phyloP scores from a whole-genome alignment of 2,113 vertebrate genomes.

The Myxocyprinus asiaticus region DNA sequence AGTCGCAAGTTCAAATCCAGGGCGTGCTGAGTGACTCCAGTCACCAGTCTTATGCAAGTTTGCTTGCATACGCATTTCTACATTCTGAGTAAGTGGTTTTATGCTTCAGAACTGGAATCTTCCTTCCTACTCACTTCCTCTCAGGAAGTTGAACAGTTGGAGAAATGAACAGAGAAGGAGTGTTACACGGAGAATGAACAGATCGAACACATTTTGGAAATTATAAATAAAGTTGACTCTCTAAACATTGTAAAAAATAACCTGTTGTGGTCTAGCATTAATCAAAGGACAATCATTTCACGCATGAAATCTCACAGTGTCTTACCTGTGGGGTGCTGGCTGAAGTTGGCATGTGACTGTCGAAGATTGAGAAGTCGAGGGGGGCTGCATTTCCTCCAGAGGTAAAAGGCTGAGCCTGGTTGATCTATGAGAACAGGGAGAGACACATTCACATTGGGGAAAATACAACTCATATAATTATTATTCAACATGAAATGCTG shows the following conservation, averaged over 20 bases:
- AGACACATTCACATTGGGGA: background rate
- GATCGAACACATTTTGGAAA: too few species aligned
- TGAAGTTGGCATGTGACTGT: conserved; percentile 80
- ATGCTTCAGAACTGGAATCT: conserved; percentile 4
- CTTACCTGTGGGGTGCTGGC: conserved; percentile 64
- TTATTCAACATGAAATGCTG: conserved; percentile 43
- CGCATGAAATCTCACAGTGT: background rate
- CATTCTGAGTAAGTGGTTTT: conserved; percentile 13
- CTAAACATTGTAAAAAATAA: too few species aligned
- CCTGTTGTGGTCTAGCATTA: background rate
- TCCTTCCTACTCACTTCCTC: conserved; percentile 42
- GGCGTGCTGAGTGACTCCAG: too few species aligned
- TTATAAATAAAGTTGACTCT: too few species aligned
- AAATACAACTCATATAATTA: background rate
- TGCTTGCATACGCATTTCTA: conserved; percentile 31
- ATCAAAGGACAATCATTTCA: background rate
- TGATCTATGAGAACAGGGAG: conserved; percentile 44
- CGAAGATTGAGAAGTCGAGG: conserved; percentile 88
- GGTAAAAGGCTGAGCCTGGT: conserved; percentile 58
- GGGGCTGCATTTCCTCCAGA: conserved; percentile 76
- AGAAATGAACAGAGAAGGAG: background rate
- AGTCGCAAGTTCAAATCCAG: too few species aligned
- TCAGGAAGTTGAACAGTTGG: background rate
- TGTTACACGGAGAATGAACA: background rate
- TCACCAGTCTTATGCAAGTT: too few species aligned